Base-by-base conservation (phyloP, 2,113 vertebrate genomes). In the Scalopus aquaticus region DNA sequence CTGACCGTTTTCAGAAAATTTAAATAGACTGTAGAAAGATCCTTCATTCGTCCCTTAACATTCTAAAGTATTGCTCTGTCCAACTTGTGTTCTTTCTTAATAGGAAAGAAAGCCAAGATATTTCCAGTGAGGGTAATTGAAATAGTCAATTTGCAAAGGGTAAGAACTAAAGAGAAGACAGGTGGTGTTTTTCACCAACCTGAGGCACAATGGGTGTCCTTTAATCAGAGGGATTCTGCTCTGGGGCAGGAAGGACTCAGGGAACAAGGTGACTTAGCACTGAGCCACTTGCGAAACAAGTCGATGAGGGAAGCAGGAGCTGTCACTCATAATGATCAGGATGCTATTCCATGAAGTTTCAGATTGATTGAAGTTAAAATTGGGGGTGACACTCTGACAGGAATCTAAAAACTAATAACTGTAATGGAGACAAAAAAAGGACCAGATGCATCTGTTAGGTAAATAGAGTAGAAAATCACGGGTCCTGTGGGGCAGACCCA, bases 331-430 rank as follows among this genome's bases (percentile, higher is more conserved):
- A 46, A 20, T 49, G 39, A 90, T 56, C 44, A 67, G 1, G 4
- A 74, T 13, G 58, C 62, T 79, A 67, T 46, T 90, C 79, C 81
- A 10, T 86, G 39, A 76, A 92, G 42, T 89, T 91, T 95, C 81
- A 88, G 65, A 88, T 22, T 72, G 65, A 97, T 35, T 78, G 88
- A 81, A 86, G 69, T 58, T 79, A 90, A 96, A 95, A 95, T 83
- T 51, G 83, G 51, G 82, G 70, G 39, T 90, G 92, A 86, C 65
- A 62, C 51, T 67, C 37, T 70, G 72, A 46, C 73, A 92, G 46
- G 80, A 94, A 94, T 88, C 69, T 94, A 62, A 96, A 85, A 93
- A 56, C 30, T 92, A 51, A 24, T 85, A 69, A 85, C 65, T 91
- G 6, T 84, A 69, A 69, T 88, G 46, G 37, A 67, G 44, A 97